Conservation (phyloP, 2,888 invertebrate genomes). For the Hybos culiciformis region DNA sequence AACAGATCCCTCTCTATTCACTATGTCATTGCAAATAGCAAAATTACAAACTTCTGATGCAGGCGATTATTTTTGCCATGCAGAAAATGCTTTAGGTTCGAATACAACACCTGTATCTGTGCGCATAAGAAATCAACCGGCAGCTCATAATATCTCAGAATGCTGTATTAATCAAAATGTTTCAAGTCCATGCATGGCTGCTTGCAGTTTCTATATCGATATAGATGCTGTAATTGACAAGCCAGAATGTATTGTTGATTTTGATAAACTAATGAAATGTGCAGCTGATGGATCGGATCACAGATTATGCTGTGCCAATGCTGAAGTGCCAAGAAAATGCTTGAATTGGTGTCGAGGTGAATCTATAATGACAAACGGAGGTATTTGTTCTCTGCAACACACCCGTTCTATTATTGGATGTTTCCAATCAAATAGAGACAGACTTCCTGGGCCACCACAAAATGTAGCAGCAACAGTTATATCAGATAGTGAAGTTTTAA, state of each 20-base stretch:
- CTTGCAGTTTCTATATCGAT: constrained; percentile 71
- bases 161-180: constrained; percentile 75
- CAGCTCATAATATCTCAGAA: constrained; percentile 57
- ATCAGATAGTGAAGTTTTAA: constrained; percentile 43
- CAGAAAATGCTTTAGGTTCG: constrained; percentile 69
- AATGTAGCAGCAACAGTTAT: constrained; percentile 45
- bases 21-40: constrained; percentile 61
- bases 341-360: constrained; percentile 76
- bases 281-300: constrained; percentile 74
- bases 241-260: constrained; percentile 68
- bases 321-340: constrained; percentile 66
- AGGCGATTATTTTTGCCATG: constrained; percentile 73
- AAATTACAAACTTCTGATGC: constrained; percentile 56
- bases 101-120: constrained; percentile 60
- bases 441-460: constrained; percentile 67
- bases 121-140: constrained; percentile 47
- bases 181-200: constrained; percentile 61
- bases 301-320: constrained; percentile 66
- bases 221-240: constrained; percentile 70
- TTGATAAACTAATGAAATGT: constrained; percentile 75
- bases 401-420: constrained; percentile 65
- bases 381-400: constrained; percentile 56
- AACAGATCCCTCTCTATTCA: constrained; percentile 53
- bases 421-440: constrained; percentile 64
- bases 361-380: constrained; percentile 45